A percentile compares a stretch with the other conserved stretches of the same genome.
Conservation (phyloP, 2,797 vertebrate genomes). For the Siniperca obscura region DNA sequence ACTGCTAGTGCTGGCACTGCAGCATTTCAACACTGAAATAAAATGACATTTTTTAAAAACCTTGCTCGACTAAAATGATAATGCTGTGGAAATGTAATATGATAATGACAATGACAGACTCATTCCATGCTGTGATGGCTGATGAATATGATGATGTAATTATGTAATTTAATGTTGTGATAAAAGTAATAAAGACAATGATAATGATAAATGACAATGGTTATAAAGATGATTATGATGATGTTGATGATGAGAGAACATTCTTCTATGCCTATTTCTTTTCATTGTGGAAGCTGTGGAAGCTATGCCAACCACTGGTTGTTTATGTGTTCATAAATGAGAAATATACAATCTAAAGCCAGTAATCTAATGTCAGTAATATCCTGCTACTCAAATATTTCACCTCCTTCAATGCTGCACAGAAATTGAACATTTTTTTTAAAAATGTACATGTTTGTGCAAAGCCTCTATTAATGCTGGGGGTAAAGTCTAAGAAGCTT, state of each 20-base stretch:
- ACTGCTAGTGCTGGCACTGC: slow-evolving; percentile 28
- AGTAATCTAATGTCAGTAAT: neutral
- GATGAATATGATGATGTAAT: neutral
- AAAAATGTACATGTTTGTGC: slow-evolving; percentile 21
- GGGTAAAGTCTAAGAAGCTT: slow-evolving; percentile 33
- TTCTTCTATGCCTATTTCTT: neutral
- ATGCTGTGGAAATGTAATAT: neutral
- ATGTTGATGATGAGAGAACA: neutral
- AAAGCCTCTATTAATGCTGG: slow-evolving; percentile 23
- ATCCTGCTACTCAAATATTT: neutral
- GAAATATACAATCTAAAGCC: neutral
- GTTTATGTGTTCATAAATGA: neutral
- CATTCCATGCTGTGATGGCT: neutral
- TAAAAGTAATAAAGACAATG: neutral
- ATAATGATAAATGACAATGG: neutral
- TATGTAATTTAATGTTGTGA: neutral
- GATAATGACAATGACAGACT: neutral
- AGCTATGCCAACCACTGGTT: neutral
- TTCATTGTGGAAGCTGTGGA: neutral
- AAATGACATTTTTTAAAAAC: neutral
- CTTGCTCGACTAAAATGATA: neutral
- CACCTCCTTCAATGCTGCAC: neutral
- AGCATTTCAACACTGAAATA: slow-evolving; percentile 24
- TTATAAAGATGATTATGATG: neutral
- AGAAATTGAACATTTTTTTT: slow-evolving; percentile 11